Evolutionary conservation across 2,797 vertebrate genomes (phyloP).

Genomic region (Champsocephalus esox): DNA sequence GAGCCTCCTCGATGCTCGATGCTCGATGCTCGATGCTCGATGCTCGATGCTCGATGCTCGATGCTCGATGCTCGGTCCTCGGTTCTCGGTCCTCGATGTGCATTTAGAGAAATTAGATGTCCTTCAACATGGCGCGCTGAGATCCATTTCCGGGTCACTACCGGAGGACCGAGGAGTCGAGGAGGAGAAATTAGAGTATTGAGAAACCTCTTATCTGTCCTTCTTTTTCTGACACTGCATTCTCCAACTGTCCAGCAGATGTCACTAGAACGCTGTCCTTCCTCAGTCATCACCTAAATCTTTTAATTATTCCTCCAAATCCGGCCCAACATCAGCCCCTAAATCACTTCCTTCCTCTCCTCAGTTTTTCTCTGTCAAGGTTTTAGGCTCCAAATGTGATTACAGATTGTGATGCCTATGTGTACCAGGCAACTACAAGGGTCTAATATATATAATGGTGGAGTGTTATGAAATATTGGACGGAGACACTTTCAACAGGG

Average conservation of each 20-base stretch:
- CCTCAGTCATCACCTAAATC: background rate
- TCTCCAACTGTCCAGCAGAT: slow-evolving; percentile 14
- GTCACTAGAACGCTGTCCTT: slow-evolving; percentile 20
- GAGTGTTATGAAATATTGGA: background rate
- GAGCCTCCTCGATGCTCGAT: too few relatives aligned
- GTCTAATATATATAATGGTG: background rate
- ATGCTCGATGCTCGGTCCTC: too few relatives aligned
- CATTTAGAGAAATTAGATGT: too few relatives aligned
- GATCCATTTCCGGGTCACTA: too few relatives aligned
- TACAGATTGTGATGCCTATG: too few relatives aligned
- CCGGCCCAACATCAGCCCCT: background rate
- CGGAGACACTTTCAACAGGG: background rate
- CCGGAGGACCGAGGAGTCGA: too few relatives aligned
- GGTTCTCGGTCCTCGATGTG: too few relatives aligned
- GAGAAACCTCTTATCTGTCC: background rate
- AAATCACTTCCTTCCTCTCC: background rate
- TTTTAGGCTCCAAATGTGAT: background rate
- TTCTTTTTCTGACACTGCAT: background rate
- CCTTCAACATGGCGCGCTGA: too few relatives aligned
- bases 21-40: too few relatives aligned
- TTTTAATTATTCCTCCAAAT: background rate
- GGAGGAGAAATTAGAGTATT: too few relatives aligned
- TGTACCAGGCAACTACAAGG: too few relatives aligned
- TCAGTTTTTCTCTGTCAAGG: background rate
- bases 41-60: too few relatives aligned